phyloP scores from a whole-genome alignment of 1,140 invertebrate genomes.

The Mamestra configurata region DNA sequence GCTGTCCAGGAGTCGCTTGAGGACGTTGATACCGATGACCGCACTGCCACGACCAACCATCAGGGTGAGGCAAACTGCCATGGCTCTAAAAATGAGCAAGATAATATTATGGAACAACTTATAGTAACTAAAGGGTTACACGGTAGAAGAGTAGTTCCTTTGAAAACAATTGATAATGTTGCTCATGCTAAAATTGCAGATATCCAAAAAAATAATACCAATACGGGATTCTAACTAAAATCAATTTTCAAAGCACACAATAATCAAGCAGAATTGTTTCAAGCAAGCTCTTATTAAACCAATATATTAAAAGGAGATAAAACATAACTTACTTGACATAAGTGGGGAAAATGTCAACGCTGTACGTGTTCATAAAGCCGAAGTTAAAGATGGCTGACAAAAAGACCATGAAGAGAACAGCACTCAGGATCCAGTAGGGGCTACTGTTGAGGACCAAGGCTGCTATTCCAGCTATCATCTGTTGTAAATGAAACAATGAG shows the following conservation, averaged over 20 bases:
- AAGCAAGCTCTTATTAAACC: too few species aligned
- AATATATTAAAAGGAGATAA: background rate
- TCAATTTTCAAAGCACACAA: too few species aligned
- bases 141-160: too few species aligned
- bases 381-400: conserved; percentile 72
- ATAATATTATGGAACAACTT: too few species aligned
- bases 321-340: conserved; percentile 75
- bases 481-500: background rate
- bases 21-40: conserved; percentile 76
- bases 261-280: too few species aligned
- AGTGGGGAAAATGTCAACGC: conserved; percentile 78
- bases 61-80: conserved; percentile 82
- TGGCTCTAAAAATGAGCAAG: conserved; percentile 72
- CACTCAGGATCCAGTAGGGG: conserved; percentile 67
- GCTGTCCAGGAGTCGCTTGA: conserved; percentile 73
- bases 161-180: too few species aligned
- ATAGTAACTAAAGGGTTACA: too few species aligned
- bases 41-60: conserved; percentile 82
- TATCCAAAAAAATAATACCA: too few species aligned
- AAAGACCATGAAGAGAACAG: conserved; percentile 67
- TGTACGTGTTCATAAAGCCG: conserved; percentile 71
- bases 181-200: too few species aligned
- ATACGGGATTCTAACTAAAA: too few species aligned
- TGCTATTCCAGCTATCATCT: conserved; percentile 67
- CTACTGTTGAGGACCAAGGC: conserved; percentile 68